Evolutionary conservation across 23 tunicate species (phyloP).

Genomic region (Halocynthia aurantium): DNA sequence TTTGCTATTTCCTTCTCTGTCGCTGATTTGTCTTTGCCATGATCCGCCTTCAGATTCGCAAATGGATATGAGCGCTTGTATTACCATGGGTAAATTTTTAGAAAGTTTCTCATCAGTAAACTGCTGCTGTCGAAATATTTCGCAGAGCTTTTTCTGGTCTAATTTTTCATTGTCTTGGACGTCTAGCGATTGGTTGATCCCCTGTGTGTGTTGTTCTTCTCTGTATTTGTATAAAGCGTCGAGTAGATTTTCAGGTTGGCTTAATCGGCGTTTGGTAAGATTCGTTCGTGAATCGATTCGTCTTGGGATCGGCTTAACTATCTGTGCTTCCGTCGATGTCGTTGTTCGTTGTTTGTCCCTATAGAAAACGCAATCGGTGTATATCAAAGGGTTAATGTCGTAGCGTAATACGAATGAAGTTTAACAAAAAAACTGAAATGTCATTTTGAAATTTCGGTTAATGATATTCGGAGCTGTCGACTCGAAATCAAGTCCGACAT

Average conservation of each 20-base stretch:
- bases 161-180: slow-evolving; percentile 2
- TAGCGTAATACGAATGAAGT: too few relatives aligned
- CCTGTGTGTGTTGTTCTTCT: slow-evolving; percentile 1
- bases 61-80: slow-evolving; percentile 7
- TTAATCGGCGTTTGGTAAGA: slow-evolving; percentile 6
- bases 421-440: too few relatives aligned
- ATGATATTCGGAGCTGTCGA: too few relatives aligned
- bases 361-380: too few relatives aligned
- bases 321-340: background rate
- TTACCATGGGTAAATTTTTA: slow-evolving; percentile 9
- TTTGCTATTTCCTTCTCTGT: background rate
- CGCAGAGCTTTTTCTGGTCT: slow-evolving; percentile 6
- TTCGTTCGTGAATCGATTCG: background rate
- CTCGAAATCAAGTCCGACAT: too few relatives aligned
- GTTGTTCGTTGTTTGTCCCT: background rate
- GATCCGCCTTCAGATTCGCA: slow-evolving; percentile 10
- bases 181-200: background rate
- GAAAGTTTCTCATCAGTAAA: slow-evolving; percentile 7
- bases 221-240: slow-evolving; percentile 11
- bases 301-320: background rate
- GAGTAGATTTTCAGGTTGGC: slow-evolving; percentile 11
- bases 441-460: too few relatives aligned
- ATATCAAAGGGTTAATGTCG: too few relatives aligned
- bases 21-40: slow-evolving; percentile 6
- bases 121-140: background rate